Percentiles rank a stretch among this genome's conserved stretches.
Conservation (phyloP, 2,888 invertebrate genomes). For the Sesia apiformis region DNA sequence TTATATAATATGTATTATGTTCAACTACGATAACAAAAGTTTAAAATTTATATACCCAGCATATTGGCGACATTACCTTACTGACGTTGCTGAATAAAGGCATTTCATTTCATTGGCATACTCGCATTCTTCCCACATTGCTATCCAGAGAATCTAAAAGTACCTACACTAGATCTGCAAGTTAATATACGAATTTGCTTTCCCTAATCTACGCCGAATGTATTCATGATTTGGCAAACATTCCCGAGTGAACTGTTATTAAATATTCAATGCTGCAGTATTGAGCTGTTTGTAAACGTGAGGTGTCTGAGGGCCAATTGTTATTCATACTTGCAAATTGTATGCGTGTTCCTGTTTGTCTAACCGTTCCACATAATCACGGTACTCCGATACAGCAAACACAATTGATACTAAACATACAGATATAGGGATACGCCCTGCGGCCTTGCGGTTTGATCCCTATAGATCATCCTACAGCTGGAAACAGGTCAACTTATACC, state of each 20-base stretch:
- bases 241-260: not conserved
- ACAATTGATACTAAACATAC: conserved; percentile 2
- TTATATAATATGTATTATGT: too few relatives aligned
- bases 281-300: not conserved
- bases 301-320: conserved; percentile 15
- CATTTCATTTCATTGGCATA: too few relatives aligned
- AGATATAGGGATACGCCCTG: not conserved
- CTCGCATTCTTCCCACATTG: too few relatives aligned
- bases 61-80: too few relatives aligned
- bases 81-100: too few relatives aligned
- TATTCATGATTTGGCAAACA: conserved; percentile 2
- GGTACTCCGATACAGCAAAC: conserved; percentile 25
- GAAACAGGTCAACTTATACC: too few relatives aligned
- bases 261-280: not conserved
- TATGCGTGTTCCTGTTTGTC: conserved; percentile 39
- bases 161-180: too few relatives aligned
- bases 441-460: not conserved
- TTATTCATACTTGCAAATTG: conserved; percentile 48
- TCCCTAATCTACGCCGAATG: not conserved
- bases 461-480: too few relatives aligned
- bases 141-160: too few relatives aligned
- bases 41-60: too few relatives aligned
- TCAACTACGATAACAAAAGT: too few relatives aligned
- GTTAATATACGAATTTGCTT: not conserved
- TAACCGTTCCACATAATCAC: conserved; percentile 36